Conservation (phyloP, 2,888 invertebrate genomes). For the Pachycephus smyrnensis region DNA sequence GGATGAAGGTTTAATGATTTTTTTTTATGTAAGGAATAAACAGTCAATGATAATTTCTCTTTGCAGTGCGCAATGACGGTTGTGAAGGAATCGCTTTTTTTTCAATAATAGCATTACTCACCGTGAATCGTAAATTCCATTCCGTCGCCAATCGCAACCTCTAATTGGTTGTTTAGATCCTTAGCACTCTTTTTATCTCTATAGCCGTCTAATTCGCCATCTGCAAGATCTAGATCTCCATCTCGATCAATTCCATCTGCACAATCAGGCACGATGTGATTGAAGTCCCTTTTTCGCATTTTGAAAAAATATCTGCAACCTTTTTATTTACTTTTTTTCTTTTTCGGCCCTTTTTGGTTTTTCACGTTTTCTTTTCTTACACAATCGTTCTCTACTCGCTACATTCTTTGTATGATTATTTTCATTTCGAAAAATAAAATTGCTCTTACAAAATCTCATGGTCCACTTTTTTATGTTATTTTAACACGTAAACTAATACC, state of each 20-base stretch:
- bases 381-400: background rate
- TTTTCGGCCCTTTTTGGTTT: background rate
- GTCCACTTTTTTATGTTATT: background rate
- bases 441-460: background rate
- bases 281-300: conserved; percentile 2
- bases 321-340: conserved; percentile 16
- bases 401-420: background rate
- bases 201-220: conserved; percentile 80
- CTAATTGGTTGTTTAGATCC: conserved; percentile 78
- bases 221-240: conserved; percentile 79
- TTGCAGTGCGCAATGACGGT: background rate
- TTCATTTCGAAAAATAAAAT: background rate
- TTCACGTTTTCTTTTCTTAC: background rate
- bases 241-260: conserved; percentile 73
- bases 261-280: conserved; percentile 59
- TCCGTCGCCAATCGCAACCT: conserved; percentile 92
- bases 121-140: conserved; percentile 95
- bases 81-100: background rate
- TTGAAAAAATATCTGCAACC: conserved; percentile 13
- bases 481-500: background rate
- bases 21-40: background rate
- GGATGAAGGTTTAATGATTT: conserved; percentile 2
- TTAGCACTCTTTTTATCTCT: conserved; percentile 88
- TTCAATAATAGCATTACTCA: conserved; percentile 54
- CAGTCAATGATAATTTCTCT: background rate